Evolutionary conservation across 92 coral and sea anemone species (phyloP), one percentile per base, ranked within the genome.

Genomic region (Montipora capitata): DNA sequence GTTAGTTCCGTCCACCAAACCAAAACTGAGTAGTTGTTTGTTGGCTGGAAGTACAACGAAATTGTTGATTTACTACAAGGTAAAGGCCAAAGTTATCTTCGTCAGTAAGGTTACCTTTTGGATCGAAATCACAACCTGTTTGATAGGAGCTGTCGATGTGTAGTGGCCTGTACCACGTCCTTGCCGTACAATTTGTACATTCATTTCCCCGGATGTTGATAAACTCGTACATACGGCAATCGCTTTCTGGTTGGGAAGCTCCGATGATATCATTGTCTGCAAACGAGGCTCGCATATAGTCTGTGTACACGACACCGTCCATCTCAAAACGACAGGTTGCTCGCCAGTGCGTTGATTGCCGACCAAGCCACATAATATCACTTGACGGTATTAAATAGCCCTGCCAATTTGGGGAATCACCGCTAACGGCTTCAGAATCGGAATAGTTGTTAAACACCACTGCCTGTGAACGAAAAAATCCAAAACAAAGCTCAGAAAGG

Each of bases 401-500:
- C 77, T 81, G 76, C 86, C 86, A 81, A 76, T 81, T 81, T 54
- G 76, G 86, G 5, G 45, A 6, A 58, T 81, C 76, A 35, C 38
- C 78, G 66, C 65, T 68, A 51, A 67, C 41, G 4, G 86, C 77
- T 6, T 48, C 17, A 3, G 59, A 44, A 17, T 44, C 39, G 40
- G 17, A 7, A 14, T 67, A 35, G 43, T 67, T 15, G 42, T 20
- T 4, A 38, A 67, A 67, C 14, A 67, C 42, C 3, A 20, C 72
- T 56, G 7, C 12, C 62, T 56, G 49, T 56, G 62, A 56, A n/a
- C 12, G 11, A 9, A 9, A 14, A 3, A 56, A 9, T 10, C 13
- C 7, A 56, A 9, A 56, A 9, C 3, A 9, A 14, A 56, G 62
- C 2, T 56, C 14, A 56, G n/a, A 3, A 56, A 56, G 3, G 12